Percentiles rank a stretch among this genome's conserved stretches.
Evolutionary conservation across 2,888 invertebrate species (phyloP).

Genomic region (Tineola bisselliella): DNA sequence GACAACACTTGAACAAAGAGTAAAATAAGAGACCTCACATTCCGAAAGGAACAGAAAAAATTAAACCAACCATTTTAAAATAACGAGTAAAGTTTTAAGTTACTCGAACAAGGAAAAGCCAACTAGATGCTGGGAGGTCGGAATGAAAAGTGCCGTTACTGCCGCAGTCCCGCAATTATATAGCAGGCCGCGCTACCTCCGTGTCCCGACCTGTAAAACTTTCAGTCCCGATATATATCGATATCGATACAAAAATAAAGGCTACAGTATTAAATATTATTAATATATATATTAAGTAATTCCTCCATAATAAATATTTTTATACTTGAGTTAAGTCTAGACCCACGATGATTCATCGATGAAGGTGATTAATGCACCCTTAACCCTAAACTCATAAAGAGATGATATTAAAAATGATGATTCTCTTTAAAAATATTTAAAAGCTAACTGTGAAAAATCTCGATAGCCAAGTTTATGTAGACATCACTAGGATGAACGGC

Average conservation of each 20-base stretch:
- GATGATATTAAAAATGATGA: no score
- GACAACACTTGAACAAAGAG: background rate
- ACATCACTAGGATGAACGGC: background rate
- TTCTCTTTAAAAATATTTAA: background rate
- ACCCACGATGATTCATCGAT: background rate
- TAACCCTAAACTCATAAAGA: no score
- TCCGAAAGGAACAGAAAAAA: background rate
- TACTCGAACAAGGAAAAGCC: background rate
- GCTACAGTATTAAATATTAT: no score
- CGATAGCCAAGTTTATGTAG: background rate
- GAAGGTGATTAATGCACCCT: no score
- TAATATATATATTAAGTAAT: no score
- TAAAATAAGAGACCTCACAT: background rate
- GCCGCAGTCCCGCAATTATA: conserved; percentile 1
- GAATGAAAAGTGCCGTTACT: background rate
- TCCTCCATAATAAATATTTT: no score
- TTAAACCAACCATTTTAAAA: background rate
- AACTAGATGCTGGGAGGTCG: background rate
- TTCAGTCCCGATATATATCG: background rate
- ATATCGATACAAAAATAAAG: background rate
- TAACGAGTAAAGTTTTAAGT: background rate
- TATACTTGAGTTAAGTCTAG: no score
- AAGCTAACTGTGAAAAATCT: background rate
- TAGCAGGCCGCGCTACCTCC: background rate
- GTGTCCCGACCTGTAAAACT: background rate